A percentile compares a stretch with the other conserved stretches of the same genome.
Evolutionary conservation across 2,797 vertebrate species (phyloP).

Genomic region (Hemitrygon akajei): DNA sequence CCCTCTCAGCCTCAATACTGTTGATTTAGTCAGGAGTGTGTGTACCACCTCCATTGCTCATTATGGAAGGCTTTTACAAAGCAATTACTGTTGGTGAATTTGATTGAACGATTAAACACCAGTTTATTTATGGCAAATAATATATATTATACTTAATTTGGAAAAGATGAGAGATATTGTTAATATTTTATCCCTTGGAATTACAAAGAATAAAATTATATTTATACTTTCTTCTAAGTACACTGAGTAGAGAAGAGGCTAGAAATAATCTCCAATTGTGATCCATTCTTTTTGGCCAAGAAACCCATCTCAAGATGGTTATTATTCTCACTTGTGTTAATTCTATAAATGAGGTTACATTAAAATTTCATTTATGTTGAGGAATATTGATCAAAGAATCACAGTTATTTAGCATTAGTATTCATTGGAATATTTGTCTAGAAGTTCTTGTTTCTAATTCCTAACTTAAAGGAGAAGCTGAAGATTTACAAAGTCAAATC

Average conservation of each 20-base stretch:
- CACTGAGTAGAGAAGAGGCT: not conserved
- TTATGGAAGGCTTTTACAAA: not conserved
- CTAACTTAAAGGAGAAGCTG: not conserved
- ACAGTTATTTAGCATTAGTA: not conserved
- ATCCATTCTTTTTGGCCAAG: not conserved
- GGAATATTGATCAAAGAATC: not conserved
- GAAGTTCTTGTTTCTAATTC: not conserved
- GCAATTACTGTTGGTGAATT: not conserved
- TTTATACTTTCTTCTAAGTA: not conserved
- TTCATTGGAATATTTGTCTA: not conserved
- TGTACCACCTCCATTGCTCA: not conserved
- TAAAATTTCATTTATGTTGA: not conserved
- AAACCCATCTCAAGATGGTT: not conserved
- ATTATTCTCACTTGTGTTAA: not conserved
- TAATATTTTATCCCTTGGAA: not conserved
- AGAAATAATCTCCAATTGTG: not conserved
- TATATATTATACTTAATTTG: not conserved
- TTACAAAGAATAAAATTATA: not conserved
- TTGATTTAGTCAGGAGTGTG: no score
- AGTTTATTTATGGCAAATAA: not conserved
- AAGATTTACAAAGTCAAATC: not conserved
- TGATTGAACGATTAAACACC: not conserved
- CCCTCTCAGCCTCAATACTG: no score
- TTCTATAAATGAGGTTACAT: not conserved
- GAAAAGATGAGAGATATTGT: not conserved